Conservation (phyloP, 2,888 invertebrate genomes). For the Cantharis lateralis region DNA sequence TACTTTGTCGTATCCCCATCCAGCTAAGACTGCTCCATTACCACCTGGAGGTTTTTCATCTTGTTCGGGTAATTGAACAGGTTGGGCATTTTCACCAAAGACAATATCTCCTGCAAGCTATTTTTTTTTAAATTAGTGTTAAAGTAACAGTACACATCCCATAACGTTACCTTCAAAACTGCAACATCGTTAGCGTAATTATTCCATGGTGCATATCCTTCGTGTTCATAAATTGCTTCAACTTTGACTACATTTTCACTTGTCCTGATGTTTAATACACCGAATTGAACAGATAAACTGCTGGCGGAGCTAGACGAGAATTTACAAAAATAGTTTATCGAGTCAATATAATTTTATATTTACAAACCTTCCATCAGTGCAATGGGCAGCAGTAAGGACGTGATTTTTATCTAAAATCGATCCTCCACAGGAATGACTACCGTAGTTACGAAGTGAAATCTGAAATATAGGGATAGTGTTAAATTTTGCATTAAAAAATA, state of each 20-base stretch:
- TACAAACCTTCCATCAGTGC: constrained; percentile 12
- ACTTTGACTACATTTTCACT: constrained; percentile 25
- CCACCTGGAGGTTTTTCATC: constrained; percentile 27
- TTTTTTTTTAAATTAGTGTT: constrained; percentile 5
- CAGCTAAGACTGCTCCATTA: constrained; percentile 31
- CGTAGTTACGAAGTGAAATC: neutral
- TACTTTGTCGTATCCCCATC: constrained; percentile 35
- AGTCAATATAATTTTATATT: neutral
- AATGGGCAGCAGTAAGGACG: constrained; percentile 34
- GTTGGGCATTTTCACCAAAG: constrained; percentile 27
- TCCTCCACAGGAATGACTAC: neutral
- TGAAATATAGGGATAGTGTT: neutral
- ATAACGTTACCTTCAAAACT: constrained; percentile 30
- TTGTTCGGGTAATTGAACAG: constrained; percentile 31
- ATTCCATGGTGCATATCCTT: constrained; percentile 15
- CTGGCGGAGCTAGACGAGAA: neutral
- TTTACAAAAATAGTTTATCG: neutral
- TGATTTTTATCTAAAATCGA: neutral
- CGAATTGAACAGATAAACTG: constrained; percentile 22
- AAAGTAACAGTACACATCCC: neutral
- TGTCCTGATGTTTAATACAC: constrained; percentile 20
- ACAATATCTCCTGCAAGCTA: constrained; percentile 35
- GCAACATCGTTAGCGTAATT: constrained; percentile 36
- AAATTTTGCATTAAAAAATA: no score
- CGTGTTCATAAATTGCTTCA: constrained; percentile 21